phyloP scores from a whole-genome alignment of 1,140 invertebrate genomes.

The Neodiprion pinetum region DNA sequence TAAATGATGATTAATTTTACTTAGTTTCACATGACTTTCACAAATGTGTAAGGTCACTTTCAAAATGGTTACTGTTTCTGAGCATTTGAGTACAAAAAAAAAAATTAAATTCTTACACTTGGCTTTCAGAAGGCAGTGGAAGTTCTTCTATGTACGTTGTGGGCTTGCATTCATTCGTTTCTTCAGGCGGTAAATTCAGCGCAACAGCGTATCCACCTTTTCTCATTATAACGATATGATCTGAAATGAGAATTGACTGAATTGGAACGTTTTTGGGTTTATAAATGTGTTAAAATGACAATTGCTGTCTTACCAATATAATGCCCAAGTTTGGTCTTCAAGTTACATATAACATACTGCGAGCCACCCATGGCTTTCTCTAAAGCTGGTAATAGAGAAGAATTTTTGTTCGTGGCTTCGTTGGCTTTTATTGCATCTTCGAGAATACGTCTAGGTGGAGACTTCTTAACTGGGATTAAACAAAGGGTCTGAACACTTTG shows the following conservation, averaged over 20 bases:
- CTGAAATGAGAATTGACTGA: constrained; percentile 47
- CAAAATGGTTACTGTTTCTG: too few species aligned
- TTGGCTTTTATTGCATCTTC: constrained; percentile 30
- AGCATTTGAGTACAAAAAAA: too few species aligned
- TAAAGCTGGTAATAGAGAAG: constrained; percentile 50
- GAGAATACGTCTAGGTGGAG: constrained; percentile 46
- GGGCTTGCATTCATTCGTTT: constrained; percentile 25
- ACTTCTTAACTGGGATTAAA: constrained; percentile 56
- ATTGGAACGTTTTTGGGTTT: not conserved
- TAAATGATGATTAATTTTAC: too few species aligned
- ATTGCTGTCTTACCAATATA: constrained; percentile 55
- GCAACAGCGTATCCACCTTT: constrained; percentile 62
- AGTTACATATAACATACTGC: constrained; percentile 53
- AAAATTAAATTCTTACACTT: constrained; percentile 52
- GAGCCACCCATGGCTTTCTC: constrained; percentile 56
- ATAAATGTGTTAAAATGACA: not conserved
- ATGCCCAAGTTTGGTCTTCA: constrained; percentile 57
- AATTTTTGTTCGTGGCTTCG: constrained; percentile 34
- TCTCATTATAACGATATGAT: constrained; percentile 62
- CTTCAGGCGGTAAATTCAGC: constrained; percentile 41
- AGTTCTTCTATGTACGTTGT: constrained; percentile 52
- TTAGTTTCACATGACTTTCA: too few species aligned
- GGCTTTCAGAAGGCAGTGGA: constrained; percentile 45
- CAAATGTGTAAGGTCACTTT: too few species aligned
- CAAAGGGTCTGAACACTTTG: constrained; percentile 65